Evolutionary conservation across 2,797 vertebrate genomes (phyloP).

Genomic region (Capromys pilorides): DNA sequence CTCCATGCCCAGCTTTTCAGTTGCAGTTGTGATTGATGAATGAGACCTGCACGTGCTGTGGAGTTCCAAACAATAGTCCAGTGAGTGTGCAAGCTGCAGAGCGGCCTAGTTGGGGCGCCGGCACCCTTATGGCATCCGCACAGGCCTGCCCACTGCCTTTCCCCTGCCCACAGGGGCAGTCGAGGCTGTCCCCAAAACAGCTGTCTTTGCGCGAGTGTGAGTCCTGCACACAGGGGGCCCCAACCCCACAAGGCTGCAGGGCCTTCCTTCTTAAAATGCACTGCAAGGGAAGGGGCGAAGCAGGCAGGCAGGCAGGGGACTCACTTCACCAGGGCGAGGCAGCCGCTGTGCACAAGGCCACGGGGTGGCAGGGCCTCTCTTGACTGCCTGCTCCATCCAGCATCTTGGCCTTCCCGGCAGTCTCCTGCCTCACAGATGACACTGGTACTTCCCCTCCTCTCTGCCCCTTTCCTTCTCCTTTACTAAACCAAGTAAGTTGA

Average conservation of each 20-base stretch:
- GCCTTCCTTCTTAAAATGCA: background rate
- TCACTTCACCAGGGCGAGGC: background rate
- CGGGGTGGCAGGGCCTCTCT: background rate
- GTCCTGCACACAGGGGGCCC: background rate
- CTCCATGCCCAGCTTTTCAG: background rate
- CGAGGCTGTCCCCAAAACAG: background rate
- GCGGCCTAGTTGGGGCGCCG: too few species aligned
- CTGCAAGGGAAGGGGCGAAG: background rate
- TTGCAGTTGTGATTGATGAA: background rate
- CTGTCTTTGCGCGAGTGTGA: rapidly evolving
- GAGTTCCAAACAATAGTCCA: background rate
- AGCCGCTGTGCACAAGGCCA: rapidly evolving
- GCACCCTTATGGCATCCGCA: background rate
- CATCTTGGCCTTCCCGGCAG: background rate
- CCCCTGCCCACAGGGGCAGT: background rate
- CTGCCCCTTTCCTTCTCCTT: background rate
- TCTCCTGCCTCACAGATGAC: background rate
- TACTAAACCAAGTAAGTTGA: background rate
- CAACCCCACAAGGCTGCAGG: background rate
- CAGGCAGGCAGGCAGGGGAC: rapidly evolving
- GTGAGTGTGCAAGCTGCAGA: background rate
- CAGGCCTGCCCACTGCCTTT: background rate
- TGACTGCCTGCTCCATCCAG: background rate
- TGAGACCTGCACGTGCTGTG: background rate
- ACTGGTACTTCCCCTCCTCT: background rate